Percentiles rank a stretch among this genome's conserved stretches.
Evolutionary conservation across 1,140 invertebrate genomes (phyloP).

Genomic region (Drosophila trapezifrons): DNA sequence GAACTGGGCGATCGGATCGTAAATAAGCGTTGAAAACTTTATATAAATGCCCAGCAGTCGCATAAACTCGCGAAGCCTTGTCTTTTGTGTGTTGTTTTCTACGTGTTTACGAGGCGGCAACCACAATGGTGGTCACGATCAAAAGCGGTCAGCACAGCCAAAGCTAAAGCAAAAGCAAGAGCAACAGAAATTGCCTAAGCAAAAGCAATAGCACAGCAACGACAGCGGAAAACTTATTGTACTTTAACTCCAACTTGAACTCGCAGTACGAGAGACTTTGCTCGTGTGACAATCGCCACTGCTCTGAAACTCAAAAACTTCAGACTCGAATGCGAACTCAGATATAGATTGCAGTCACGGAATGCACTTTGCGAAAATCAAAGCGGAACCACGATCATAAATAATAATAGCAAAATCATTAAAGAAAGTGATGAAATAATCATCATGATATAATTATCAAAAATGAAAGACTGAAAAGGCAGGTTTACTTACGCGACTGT

Average conservation of each 20-base stretch:
- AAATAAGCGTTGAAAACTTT: slow-evolving; percentile 81
- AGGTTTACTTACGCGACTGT: not conserved
- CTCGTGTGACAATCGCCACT: slow-evolving; percentile 72
- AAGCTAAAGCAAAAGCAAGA: slow-evolving; percentile 20
- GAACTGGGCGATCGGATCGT: slow-evolving; percentile 59
- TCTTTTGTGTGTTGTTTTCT: slow-evolving; percentile 38
- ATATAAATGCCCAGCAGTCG: slow-evolving; percentile 72
- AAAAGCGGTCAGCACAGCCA: slow-evolving; percentile 67
- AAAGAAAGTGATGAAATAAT: slow-evolving; percentile 32
- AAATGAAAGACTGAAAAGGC: not conserved
- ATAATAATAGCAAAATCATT: not conserved
- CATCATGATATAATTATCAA: not conserved
- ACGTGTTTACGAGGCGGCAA: slow-evolving; percentile 80
- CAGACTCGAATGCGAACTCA: slow-evolving; percentile 4
- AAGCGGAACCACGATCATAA: slow-evolving; percentile 19
- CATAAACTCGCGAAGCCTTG: slow-evolving; percentile 59
- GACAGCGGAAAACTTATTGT: slow-evolving; percentile 46
- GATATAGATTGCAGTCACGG: slow-evolving; percentile 36
- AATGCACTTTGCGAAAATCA: slow-evolving; percentile 27
- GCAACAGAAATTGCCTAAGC: slow-evolving; percentile 16
- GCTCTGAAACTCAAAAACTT: slow-evolving; percentile 32
- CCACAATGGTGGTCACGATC: slow-evolving; percentile 81
- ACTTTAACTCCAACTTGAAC: slow-evolving; percentile 41
- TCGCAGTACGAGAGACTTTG: slow-evolving; percentile 9
- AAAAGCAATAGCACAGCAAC: slow-evolving; percentile 4